Base-by-base conservation (phyloP, 2,797 vertebrate species). In the Euphonia xanthogaster region DNA sequence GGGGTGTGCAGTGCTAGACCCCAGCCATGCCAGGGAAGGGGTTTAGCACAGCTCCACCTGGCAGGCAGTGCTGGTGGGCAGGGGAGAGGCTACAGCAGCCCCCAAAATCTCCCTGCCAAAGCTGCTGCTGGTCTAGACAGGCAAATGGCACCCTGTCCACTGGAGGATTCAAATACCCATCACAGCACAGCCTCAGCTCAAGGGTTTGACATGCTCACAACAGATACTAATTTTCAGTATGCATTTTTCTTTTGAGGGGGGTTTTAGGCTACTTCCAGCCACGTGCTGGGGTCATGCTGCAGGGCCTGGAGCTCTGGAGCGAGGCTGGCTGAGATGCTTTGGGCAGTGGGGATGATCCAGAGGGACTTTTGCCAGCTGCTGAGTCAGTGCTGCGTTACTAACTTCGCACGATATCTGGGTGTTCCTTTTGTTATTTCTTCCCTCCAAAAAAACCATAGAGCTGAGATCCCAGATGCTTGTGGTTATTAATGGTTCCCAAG, bases 401-500 rank as follows among this genome's bases (percentile, higher is more conserved):
- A 80, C 93, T 75, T 86, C 1, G 20, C 87, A 86, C 2, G 15
- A 45, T 62, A 61, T 55, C 80, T 60, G 94, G 84, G 87, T 86
- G 85, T 73, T 82, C 66, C 71, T 91, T 75, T 47, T 55, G 31
- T 66, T 78, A n/a, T 45, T 81, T 31, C 60, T 70, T 35, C 42
- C 57, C 30, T 53, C 45, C 50, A 51, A 39, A 91, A 91, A 68
- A 86, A 47, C 78, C 62, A 75, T 9, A 72, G 62, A 94, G 58
- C 75, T 1, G 65, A 90, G 62, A 93, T 93, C 82, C 87, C 62
- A 90, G 90, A 90, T 93, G 76, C 37, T 81, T 95, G 94, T 78
- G 94, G 96, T 96, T 92, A 91, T 94, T 95, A 96, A 86, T 66
- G 66, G 91, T 62, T 94, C 95, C 91, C 89, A 88, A 92, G 76